phyloP scores from a whole-genome alignment of 2,797 vertebrate species.

The Acropternis orthonyx region DNA sequence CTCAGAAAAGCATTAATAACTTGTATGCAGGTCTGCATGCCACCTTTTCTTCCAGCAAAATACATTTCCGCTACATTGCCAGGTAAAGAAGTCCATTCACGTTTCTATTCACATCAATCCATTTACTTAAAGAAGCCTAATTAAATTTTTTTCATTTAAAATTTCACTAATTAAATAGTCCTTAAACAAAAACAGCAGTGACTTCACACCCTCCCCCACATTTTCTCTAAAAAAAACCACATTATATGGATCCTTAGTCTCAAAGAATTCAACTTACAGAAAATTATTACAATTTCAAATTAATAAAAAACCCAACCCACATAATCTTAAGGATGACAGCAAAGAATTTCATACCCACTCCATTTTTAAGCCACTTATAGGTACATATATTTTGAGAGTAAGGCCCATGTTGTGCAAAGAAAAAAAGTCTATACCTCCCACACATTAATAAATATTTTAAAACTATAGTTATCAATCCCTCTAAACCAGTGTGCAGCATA shows the following conservation, averaged over 20 bases:
- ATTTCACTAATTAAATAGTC: background rate
- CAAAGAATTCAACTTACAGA: constrained; percentile 44
- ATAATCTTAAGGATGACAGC: background rate
- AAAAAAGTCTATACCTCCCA: constrained; percentile 54
- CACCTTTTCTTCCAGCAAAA: constrained; percentile 16
- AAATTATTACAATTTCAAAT: constrained; percentile 31
- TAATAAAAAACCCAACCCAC: background rate
- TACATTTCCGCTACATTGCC: background rate
- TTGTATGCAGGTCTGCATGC: constrained; percentile 26
- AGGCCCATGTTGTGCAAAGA: constrained; percentile 63
- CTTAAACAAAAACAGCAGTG: background rate
- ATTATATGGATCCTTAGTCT: constrained; percentile 64
- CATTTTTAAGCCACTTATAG: constrained; percentile 45
- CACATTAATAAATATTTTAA: constrained; percentile 49
- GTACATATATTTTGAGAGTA: constrained; percentile 58
- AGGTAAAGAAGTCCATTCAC: background rate
- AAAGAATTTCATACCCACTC: constrained; percentile 1
- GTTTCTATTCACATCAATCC: background rate
- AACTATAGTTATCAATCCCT: constrained; percentile 53
- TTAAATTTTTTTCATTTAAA: background rate
- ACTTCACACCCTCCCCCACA: background rate
- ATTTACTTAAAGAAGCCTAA: background rate
- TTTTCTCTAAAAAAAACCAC: background rate
- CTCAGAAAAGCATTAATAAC: constrained; percentile 30
- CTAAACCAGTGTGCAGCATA: constrained; percentile 76